A percentile compares a stretch with the other conserved stretches of the same genome.
These are phyloP conservation scores for Telmatherina bonti DNA, from an alignment of 2,797 vertebrate species.

Conservation along the genomic window DNA sequence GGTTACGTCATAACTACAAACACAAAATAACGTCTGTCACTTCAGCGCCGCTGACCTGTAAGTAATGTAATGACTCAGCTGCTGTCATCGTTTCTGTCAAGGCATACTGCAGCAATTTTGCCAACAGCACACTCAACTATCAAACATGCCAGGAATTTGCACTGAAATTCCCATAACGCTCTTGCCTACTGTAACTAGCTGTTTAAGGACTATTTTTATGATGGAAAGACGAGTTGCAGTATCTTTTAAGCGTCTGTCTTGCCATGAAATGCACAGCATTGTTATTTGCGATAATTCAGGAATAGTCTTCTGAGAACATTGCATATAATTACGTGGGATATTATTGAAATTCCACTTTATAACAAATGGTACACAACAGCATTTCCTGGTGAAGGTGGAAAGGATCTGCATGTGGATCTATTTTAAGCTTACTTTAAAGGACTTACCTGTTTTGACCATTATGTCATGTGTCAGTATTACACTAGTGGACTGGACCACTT, in stretches of 20 bases:
- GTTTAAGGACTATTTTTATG: not conserved
- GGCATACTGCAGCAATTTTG: not conserved
- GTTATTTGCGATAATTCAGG: too few relatives aligned
- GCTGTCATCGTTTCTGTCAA: not conserved
- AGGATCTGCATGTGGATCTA: conserved; percentile 14
- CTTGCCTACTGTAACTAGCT: conserved; percentile 16
- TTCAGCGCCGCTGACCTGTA: not conserved
- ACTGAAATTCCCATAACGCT: conserved; percentile 14
- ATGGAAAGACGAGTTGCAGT: conserved; percentile 10
- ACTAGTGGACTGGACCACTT: not conserved
- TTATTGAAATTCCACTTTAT: not conserved
- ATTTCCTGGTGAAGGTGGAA: conserved; percentile 1
- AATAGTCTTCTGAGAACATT: too few relatives aligned
- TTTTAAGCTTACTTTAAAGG: conserved; percentile 5
- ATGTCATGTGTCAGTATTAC: conserved; percentile 14
- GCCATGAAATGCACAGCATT: too few relatives aligned
- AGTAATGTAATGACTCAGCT: not conserved
- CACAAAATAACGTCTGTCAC: conserved; percentile 3
- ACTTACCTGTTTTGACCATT: conserved; percentile 23
- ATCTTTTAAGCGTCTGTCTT: not conserved
- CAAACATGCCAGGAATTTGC: conserved; percentile 18
- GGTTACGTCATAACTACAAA: not conserved
- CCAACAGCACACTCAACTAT: conserved; percentile 7
- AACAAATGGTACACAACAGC: conserved; percentile 7
- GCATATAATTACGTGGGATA: too few relatives aligned